phyloP scores from a whole-genome alignment of 1,140 invertebrate species.

The Brachionus manjavacas region DNA sequence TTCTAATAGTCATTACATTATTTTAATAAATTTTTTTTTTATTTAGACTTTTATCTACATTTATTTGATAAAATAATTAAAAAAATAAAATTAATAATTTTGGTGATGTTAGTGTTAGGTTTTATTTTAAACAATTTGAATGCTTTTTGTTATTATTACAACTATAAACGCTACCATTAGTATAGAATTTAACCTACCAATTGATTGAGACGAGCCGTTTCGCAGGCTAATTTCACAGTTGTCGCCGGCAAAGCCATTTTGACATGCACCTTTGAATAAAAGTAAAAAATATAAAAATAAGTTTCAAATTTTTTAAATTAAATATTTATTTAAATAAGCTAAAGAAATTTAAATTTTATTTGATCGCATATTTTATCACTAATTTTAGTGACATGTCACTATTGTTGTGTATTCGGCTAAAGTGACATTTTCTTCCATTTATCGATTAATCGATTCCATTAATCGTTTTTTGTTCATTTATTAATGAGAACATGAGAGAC shows the following conservation, averaged over 20 bases:
- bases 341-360: no score
- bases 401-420: no score
- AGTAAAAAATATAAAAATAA: background rate
- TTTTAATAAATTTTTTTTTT: background rate
- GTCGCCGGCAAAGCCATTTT: constrained; percentile 38
- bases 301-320: background rate
- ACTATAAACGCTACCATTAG: background rate
- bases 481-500: no score
- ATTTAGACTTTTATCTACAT: background rate
- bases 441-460: no score
- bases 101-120: background rate
- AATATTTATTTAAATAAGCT: no score
- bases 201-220: constrained; percentile 10
- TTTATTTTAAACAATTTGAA: background rate
- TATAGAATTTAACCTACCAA: constrained; percentile 38
- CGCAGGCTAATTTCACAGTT: constrained; percentile 23
- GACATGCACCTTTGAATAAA: constrained; percentile 21
- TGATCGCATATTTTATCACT: no score
- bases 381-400: no score
- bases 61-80: background rate
- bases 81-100: constrained; percentile 11
- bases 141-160: constrained; percentile 11
- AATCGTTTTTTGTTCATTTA: no score
- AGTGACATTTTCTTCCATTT: no score
- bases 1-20: background rate